Conservation (phyloP, 2,797 vertebrate species). For the Sebastes matsubarae region DNA sequence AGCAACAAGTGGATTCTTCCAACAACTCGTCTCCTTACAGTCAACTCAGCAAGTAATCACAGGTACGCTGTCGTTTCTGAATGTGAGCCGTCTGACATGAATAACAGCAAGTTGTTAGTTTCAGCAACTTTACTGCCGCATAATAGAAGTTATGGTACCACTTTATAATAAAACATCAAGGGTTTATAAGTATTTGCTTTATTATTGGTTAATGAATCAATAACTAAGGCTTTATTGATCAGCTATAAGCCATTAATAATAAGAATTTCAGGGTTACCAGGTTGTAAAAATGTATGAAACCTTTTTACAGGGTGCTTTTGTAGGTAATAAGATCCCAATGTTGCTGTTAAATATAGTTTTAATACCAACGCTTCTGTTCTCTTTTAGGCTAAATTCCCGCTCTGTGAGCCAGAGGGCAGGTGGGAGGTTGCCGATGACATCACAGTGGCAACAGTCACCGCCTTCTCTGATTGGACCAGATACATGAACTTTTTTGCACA, state of each 20-base stretch:
- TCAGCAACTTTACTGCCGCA: not conserved
- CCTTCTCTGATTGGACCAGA: slow-evolving; percentile 96
- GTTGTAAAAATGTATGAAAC: not conserved
- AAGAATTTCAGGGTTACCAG: not conserved
- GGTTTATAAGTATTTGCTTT: not conserved
- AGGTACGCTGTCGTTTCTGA: slow-evolving; percentile 79
- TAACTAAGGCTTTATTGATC: not conserved
- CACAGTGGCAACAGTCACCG: slow-evolving; percentile 86
- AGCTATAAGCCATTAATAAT: not conserved
- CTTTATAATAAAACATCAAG: not conserved
- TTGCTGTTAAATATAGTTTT: not conserved
- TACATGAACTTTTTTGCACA: slow-evolving; percentile 96
- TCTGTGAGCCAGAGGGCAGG: slow-evolving; percentile 68
- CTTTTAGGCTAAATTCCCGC: slow-evolving; percentile 36
- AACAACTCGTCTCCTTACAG: slow-evolving; percentile 97
- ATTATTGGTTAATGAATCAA: not conserved
- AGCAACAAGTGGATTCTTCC: slow-evolving; percentile 95
- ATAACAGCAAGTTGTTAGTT: not conserved
- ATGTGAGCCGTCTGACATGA: not conserved
- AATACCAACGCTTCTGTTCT: not conserved
- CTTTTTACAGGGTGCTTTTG: not conserved
- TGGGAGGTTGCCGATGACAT: slow-evolving; percentile 63
- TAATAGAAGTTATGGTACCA: not conserved
- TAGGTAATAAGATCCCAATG: not conserved
- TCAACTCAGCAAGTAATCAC: slow-evolving; percentile 98